A percentile compares a stretch with the other conserved stretches of the same genome.
Evolutionary conservation across 2,113 vertebrate genomes (phyloP).

Genomic region (Callocephalon fimbriatum): DNA sequence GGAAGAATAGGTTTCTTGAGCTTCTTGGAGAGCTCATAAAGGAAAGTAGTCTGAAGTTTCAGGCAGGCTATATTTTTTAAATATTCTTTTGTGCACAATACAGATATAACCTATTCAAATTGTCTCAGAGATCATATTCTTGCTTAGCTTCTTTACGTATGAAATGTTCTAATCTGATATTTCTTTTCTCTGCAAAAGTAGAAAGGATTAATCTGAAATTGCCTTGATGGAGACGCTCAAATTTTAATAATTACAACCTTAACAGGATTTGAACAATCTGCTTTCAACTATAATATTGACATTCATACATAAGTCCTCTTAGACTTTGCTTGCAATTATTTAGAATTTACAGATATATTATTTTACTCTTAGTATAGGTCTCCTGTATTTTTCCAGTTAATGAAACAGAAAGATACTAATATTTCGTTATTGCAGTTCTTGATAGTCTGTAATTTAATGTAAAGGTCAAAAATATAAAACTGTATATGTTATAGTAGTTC

Average conservation of each 20-base stretch:
- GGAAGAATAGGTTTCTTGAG: not conserved
- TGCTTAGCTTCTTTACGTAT: not conserved
- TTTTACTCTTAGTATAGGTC: not conserved
- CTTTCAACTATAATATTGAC: not conserved
- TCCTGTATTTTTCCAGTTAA: slow-evolving; percentile 26
- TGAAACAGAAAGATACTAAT: slow-evolving; percentile 23
- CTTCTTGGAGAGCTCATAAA: not conserved
- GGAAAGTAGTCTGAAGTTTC: not conserved
- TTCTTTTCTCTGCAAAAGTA: slow-evolving; percentile 23
- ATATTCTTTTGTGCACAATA: not conserved
- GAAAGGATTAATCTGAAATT: slow-evolving; percentile 26
- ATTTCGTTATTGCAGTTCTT: not conserved
- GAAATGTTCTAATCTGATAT: not conserved
- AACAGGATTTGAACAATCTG: not conserved
- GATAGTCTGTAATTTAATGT: not conserved
- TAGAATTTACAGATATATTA: not conserved
- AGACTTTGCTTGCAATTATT: not conserved
- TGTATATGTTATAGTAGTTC: not conserved
- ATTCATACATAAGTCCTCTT: not conserved
- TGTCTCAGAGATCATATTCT: not conserved
- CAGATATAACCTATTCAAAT: not conserved
- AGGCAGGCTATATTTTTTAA: not conserved
- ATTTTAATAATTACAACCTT: not conserved
- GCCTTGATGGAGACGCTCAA: not conserved
- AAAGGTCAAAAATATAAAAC: slow-evolving; percentile 54